These are phyloP conservation scores for Lasiommata megera DNA, from an alignment of 2,888 invertebrate genomes.

Conservation along the genomic window DNA sequence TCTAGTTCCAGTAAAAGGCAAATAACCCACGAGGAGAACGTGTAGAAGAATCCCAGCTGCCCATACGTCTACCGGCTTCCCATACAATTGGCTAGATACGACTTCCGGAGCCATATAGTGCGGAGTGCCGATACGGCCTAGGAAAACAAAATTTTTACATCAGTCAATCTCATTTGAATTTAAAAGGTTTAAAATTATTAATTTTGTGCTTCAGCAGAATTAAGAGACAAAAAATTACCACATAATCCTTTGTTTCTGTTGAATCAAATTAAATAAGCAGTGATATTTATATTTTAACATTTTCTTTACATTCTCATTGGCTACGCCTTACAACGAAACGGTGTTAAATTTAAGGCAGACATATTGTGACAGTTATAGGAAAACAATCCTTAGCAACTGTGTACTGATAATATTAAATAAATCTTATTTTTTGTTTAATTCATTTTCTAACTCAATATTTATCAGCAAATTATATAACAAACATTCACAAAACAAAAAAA, in stretches of 20 bases:
- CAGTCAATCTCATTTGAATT: too few species aligned
- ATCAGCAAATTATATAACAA: background rate
- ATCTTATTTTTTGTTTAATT: background rate
- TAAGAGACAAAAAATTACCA: background rate
- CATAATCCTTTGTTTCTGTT: background rate
- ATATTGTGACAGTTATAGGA: too few species aligned
- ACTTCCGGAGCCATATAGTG: conserved; percentile 99
- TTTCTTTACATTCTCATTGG: too few species aligned
- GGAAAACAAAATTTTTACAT: background rate
- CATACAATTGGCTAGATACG: conserved; percentile 93
- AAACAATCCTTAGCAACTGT: too few species aligned
- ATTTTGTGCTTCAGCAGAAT: background rate
- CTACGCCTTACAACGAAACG: too few species aligned
- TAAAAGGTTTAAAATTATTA: background rate
- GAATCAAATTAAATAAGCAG: background rate
- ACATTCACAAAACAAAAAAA: conserved; percentile 18
- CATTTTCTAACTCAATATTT: background rate
- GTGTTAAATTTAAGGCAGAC: too few species aligned
- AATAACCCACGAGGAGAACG: conserved; percentile 94
- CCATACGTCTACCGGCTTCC: conserved; percentile 99
- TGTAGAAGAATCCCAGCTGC: conserved; percentile 97
- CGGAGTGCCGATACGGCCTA: conserved; percentile 96
- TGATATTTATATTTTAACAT: background rate
- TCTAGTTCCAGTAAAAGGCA: conserved; percentile 97
- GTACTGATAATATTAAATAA: background rate